These are phyloP conservation scores for Trichogramma evanescens DNA, from an alignment of 2,888 invertebrate genomes.

Conservation along the genomic window DNA sequence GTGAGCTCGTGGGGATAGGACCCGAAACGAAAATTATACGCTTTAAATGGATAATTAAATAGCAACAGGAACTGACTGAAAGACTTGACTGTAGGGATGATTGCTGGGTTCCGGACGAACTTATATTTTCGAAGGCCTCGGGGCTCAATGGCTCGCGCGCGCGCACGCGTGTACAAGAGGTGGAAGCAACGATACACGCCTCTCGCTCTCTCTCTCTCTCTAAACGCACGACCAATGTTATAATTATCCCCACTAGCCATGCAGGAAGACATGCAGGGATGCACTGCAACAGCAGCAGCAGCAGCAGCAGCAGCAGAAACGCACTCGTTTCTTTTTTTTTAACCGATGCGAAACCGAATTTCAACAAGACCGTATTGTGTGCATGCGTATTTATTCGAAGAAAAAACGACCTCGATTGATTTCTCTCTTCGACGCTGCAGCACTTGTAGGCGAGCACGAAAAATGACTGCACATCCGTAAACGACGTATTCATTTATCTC, in stretches of 20 bases:
- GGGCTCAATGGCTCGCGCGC: not conserved
- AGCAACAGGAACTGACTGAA: slow-evolving; percentile 47
- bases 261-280: not conserved
- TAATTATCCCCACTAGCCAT: slow-evolving; percentile 43
- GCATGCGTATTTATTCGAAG: no score
- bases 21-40: slow-evolving; percentile 44
- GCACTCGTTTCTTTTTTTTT: no score
- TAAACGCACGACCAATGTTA: slow-evolving; percentile 40
- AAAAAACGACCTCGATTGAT: no score
- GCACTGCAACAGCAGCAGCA: no score
- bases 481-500: no score
- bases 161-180: slow-evolving; percentile 11
- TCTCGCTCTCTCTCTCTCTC: slow-evolving; percentile 36
- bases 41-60: slow-evolving; percentile 49
- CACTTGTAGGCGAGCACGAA: no score
- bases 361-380: no score
- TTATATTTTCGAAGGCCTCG: slow-evolving; percentile 26
- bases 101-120: slow-evolving; percentile 47
- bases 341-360: no score
- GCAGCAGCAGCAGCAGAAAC: no score
- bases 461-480: no score
- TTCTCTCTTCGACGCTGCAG: no score
- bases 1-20: slow-evolving; percentile 6
- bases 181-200: slow-evolving; percentile 36
- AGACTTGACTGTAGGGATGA: slow-evolving; percentile 45